Conservation (phyloP, 1,140 invertebrate species). For the Mactra quadrangularis region DNA sequence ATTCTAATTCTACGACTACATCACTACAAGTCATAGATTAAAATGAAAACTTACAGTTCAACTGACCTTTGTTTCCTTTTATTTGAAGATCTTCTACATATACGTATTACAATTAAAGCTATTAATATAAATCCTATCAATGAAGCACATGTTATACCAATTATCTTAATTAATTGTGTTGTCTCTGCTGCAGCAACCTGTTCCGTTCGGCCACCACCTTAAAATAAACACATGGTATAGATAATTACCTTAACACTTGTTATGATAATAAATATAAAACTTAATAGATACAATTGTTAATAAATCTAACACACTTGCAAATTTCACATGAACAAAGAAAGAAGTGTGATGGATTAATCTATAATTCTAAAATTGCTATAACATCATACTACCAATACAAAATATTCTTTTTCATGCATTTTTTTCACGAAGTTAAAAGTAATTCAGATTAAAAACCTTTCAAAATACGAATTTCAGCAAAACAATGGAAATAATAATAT, state of each 20-base stretch:
- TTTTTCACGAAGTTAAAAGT: too few relatives aligned
- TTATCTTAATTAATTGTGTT: conserved; percentile 40
- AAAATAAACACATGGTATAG: background rate
- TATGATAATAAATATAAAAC: background rate
- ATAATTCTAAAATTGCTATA: background rate
- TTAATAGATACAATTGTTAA: background rate
- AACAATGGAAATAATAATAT: too few relatives aligned
- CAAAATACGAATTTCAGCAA: too few relatives aligned
- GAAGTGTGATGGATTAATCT: background rate
- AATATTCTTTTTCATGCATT: too few relatives aligned
- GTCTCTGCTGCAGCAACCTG: conserved; percentile 24
- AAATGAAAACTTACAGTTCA: too few relatives aligned
- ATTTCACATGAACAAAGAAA: background rate
- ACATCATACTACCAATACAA: background rate
- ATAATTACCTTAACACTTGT: background rate
- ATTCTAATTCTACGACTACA: too few relatives aligned
- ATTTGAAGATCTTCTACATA: conserved; percentile 16
- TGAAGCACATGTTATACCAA: conserved; percentile 23
- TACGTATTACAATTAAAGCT: background rate
- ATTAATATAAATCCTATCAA: conserved; percentile 32
- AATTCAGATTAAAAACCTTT: too few relatives aligned
- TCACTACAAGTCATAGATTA: too few relatives aligned
- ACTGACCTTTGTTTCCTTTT: conserved; percentile 53
- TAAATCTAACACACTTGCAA: background rate
- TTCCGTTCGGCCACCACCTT: conserved; percentile 4